phyloP scores from a whole-genome alignment of 2,888 invertebrate genomes.

The Chydorus sphaericus region DNA sequence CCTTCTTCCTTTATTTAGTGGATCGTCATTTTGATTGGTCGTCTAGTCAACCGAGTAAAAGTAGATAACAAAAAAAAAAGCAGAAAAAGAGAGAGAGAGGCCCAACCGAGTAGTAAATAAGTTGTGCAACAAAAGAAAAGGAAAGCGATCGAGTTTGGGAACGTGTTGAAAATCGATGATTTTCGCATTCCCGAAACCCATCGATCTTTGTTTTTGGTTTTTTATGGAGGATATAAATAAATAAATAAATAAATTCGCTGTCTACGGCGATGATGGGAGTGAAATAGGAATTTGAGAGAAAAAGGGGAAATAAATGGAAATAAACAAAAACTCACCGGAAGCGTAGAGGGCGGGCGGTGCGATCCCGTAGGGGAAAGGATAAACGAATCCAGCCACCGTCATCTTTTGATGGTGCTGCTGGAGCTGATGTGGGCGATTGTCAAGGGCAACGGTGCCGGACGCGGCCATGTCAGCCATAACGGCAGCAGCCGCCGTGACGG shows the following conservation, averaged over 20 bases:
- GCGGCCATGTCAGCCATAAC: not conserved
- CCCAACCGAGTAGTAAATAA: too few relatives aligned
- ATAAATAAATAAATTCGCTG: too few relatives aligned
- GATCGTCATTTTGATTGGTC: not conserved
- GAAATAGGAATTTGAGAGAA: not conserved
- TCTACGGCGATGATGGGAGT: too few relatives aligned
- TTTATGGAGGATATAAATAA: too few relatives aligned
- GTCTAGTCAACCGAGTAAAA: not conserved
- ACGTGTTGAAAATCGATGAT: too few relatives aligned
- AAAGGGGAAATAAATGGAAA: not conserved
- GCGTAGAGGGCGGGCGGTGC: slow-evolving; percentile 10
- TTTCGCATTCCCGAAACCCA: not conserved
- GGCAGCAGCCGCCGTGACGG: not conserved
- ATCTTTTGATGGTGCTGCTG: not conserved
- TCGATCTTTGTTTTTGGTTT: not conserved
- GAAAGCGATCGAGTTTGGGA: too few relatives aligned
- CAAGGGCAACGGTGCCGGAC: too few relatives aligned
- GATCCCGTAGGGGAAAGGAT: slow-evolving; percentile 3
- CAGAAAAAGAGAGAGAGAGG: too few relatives aligned
- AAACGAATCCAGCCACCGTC: slow-evolving; percentile 1
- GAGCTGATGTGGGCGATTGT: not conserved
- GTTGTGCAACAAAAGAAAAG: too few relatives aligned
- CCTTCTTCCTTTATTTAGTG: too few relatives aligned
- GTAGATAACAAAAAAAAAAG: not conserved
- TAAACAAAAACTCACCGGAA: slow-evolving; percentile 10